Conservation (phyloP, 2,797 vertebrate genomes). For the Craterocephalus amniculus region DNA sequence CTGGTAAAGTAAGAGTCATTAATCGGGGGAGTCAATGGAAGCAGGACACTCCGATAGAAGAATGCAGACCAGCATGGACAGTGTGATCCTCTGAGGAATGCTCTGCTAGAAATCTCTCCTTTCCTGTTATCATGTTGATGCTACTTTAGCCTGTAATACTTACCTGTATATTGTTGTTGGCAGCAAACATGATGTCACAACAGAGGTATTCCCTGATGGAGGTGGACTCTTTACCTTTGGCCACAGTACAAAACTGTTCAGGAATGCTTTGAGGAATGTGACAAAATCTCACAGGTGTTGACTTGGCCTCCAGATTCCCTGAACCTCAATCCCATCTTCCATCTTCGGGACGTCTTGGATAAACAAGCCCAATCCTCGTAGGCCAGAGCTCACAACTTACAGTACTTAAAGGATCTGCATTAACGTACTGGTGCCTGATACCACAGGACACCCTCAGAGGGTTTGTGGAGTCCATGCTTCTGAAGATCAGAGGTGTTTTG, state of each 20-base stretch:
- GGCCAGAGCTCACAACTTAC: neutral
- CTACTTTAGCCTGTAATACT: neutral
- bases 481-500: neutral
- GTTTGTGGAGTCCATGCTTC: neutral
- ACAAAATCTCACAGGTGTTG: neutral
- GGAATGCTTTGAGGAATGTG: slow-evolving; percentile 16
- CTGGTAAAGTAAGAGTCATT: neutral
- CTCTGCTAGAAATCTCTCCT: neutral
- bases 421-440: neutral
- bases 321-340: neutral
- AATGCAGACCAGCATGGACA: neutral
- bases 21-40: neutral
- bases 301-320: slow-evolving; percentile 1
- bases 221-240: neutral
- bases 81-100: neutral
- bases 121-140: neutral
- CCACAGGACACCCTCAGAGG: slow-evolving; percentile 1
- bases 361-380: neutral
- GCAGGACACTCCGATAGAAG: neutral
- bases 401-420: neutral
- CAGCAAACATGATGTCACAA: neutral
- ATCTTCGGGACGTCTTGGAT: neutral
- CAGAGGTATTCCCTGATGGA: neutral
- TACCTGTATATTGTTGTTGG: neutral
- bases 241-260: neutral